Conservation (phyloP, 2,113 vertebrate genomes). For the Gavialis gangeticus region DNA sequence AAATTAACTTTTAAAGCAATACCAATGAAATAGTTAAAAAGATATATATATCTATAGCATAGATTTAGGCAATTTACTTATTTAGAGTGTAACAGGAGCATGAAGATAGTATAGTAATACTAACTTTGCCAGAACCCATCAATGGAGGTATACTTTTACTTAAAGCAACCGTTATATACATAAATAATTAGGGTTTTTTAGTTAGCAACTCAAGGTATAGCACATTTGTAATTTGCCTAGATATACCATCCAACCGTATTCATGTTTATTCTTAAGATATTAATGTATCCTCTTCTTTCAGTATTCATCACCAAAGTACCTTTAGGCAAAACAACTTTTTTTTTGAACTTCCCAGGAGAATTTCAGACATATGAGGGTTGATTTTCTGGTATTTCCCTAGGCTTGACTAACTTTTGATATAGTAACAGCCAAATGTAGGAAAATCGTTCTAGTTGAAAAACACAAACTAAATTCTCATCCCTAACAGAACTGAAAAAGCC, state of each 20-base stretch:
- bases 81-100: neutral
- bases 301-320: accelerated
- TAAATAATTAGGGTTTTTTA: neutral
- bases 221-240: neutral
- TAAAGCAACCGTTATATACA: neutral
- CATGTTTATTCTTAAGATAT: neutral
- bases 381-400: neutral
- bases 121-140: too few species aligned
- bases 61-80: neutral
- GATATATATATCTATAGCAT: too few species aligned
- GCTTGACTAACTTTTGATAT: neutral
- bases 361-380: accelerated
- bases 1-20: too few species aligned
- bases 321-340: neutral
- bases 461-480: neutral
- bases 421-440: accelerated
- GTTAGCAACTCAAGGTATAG: neutral
- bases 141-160: neutral
- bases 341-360: neutral
- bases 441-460: neutral
- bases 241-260: neutral
- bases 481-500: too few species aligned
- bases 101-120: neutral
- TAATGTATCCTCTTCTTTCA: accelerated
- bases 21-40: too few species aligned